Base-by-base conservation (phyloP, 2,113 vertebrate genomes). In the Oxyruncus cristatus region DNA sequence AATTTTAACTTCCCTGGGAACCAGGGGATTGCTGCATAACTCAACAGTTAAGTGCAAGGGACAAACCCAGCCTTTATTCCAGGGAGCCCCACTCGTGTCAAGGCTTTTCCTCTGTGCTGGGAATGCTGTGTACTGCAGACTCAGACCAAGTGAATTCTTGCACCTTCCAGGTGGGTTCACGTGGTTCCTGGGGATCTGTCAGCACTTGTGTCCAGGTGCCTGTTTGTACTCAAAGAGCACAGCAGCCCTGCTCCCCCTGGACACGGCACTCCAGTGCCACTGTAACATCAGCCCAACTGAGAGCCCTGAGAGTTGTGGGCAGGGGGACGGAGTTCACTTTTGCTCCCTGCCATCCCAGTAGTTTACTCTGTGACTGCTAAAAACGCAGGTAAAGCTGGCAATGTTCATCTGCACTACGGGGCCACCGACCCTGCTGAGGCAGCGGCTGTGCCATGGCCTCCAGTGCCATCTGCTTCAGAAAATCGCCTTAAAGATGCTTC, bases 351-450 rank as follows among this genome's bases (percentile, higher is more conserved):
- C 27, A 12, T 41, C 14, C 10, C 12, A 37, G 27, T n/a, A 16
- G 14, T 1, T 82, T 47, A 28, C 26, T 44, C 12, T 9, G 4
- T 4, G 7, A 8, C 20, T 27, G 30, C 55, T 84, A 50, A 50
- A 66, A 68, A 7, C 24, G 14, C 3, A 20, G 47, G 32, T 21
- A 16, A 46, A 0, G 0, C 33, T 66, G n/a, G n/a, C 58, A 52
- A 5, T 1, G 1, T 4, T 28, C 14, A 37, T 4, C 12, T 63
- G 50, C 19, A 23, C 8, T n/a, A 0, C 27, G 15, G 2, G 3
- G 66, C 44, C 49, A 24, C 4, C 49, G 44, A 8, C 33, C 19
- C 4, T 3, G 22, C 33, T 30, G 18, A 30, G 20, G 62, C 32
- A 7, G 8, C 8, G 46, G 33, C 32, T 46, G 37, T 7, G 6